phyloP scores from a whole-genome alignment of 35 echinoderm and acorn worm species.

The Lytechinus variegatus region DNA sequence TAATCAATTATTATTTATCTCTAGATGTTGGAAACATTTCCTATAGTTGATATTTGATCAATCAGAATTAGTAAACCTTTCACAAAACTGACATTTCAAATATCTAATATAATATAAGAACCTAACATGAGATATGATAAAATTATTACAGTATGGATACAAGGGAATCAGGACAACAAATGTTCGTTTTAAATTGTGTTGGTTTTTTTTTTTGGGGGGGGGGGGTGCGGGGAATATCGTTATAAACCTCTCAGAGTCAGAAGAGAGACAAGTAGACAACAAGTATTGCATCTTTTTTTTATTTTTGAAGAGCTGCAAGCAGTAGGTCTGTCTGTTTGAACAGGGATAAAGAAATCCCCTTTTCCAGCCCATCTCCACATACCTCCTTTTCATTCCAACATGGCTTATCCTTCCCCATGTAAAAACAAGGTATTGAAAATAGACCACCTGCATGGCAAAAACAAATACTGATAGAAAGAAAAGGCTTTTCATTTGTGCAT shows the following conservation, averaged over 20 bases:
- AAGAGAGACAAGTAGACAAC: not conserved
- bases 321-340: not conserved
- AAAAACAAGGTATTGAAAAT: not conserved
- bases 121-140: no score
- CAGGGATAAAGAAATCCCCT: not conserved
- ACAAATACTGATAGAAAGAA: conserved; percentile 6
- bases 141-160: no score
- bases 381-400: not conserved
- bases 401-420: not conserved
- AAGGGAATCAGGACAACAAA: no score
- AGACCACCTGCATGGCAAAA: not conserved
- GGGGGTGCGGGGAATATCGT: not conserved
- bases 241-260: not conserved
- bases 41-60: no score
- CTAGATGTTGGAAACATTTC: no score
- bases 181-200: not conserved
- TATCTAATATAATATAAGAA: no score
- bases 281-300: not conserved
- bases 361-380: not conserved
- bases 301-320: not conserved
- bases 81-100: no score
- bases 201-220: not conserved
- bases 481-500: not conserved
- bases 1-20: no score
- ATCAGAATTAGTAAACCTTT: no score